Base-by-base conservation (phyloP, 2,888 invertebrate genomes). In the Dysmachus trigonus region DNA sequence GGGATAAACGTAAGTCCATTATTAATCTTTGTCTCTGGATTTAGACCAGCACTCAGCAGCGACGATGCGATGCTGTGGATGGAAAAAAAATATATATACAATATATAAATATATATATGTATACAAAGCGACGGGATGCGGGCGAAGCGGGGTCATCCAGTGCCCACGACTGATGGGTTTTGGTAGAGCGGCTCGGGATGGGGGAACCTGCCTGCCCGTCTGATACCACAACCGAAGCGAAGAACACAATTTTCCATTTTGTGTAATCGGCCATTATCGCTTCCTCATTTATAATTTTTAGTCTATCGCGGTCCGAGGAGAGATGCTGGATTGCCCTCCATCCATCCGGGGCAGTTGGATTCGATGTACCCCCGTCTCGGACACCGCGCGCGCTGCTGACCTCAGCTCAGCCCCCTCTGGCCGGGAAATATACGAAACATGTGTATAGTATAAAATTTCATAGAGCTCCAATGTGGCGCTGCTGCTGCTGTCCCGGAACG, bases 201-300 rank as follows among this genome's bases (percentile, higher is more conserved):
- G 51, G 38, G 47, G 85, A 85, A 51, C 74, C 74, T 74, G 74
- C 74, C 74, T 74, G 74, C 51, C 74, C 71, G 22, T 18, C 47
- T 85, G 85, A 85, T 85, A 85, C 73, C 85, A 85, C 72, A 41
- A 31, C 53, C 30, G 83, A n/a, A 72, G 30, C 47, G 31, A 27
- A 62, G 86, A 87, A 87, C 87, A 87, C 85, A 87, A 86, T 87
- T 87, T 87, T 87, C 87, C 87, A 87, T 87, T 87, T 87, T 87
- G 87, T 87, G 87, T 87, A 87, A 87, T 87, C 87, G 87, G 87
- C 87, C 87, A 87, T 87, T 87, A 87, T 87, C 87, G 86, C 87
- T 87, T 87, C 86, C 87, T 87, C 85, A 85, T 85, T 85, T 85
- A 79, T 85, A 85, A 85, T 85, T 77, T 85, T 85, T 77, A 71